A percentile compares a stretch with the other conserved stretches of the same genome.
Evolutionary conservation across 2,113 vertebrate species (phyloP).

Genomic region (Eretmochelys imbricata): DNA sequence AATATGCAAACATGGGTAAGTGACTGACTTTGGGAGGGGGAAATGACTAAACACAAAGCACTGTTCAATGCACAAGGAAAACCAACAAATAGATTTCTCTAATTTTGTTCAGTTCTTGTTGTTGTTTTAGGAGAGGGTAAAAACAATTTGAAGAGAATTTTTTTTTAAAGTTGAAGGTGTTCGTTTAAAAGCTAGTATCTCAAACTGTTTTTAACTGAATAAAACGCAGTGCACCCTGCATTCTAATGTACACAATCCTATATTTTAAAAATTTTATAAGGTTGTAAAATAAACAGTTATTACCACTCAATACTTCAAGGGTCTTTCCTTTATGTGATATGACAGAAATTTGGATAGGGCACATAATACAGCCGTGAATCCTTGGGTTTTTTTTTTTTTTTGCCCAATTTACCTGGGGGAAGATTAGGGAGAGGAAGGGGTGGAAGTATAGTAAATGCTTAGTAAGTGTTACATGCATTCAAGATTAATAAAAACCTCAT

Average conservation of each 20-base stretch:
- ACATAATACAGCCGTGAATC: neutral
- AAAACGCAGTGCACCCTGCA: neutral
- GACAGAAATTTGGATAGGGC: neutral
- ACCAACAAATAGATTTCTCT: neutral
- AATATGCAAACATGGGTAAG: neutral
- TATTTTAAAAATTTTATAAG: slow-evolving; percentile 7
- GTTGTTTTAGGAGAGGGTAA: neutral
- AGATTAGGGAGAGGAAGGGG: neutral
- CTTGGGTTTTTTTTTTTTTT: neutral
- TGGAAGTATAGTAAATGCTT: neutral
- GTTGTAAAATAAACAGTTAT: neutral
- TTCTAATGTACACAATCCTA: neutral
- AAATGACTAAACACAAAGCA: neutral
- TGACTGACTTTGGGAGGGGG: neutral
- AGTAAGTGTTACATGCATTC: neutral
- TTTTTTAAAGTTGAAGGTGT: slow-evolving; percentile 2
- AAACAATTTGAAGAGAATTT: neutral
- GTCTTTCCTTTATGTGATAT: neutral
- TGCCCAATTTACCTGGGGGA: neutral
- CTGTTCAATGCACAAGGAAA: neutral
- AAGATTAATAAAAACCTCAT: neutral
- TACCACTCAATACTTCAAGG: neutral
- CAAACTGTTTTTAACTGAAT: neutral
- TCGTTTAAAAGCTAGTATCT: neutral
- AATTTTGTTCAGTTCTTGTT: neutral